These are phyloP conservation scores for Steatornis caripensis DNA, from an alignment of 2,113 vertebrate genomes.

Conservation along the genomic window DNA sequence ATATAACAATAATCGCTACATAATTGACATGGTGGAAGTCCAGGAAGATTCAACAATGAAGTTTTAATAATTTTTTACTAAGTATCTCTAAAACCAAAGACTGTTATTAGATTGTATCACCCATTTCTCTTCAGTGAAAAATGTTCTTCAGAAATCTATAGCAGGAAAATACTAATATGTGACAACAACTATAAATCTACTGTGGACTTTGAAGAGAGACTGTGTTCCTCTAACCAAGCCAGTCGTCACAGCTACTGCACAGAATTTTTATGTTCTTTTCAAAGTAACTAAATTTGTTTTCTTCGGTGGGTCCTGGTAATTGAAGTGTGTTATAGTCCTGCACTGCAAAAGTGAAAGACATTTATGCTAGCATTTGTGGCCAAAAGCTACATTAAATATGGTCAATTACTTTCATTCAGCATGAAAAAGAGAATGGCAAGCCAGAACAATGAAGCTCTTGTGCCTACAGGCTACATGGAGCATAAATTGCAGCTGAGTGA, in stretches of 20 bases:
- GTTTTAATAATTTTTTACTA: slow-evolving; percentile 28
- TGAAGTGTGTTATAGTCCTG: not conserved
- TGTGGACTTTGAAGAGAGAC: not conserved
- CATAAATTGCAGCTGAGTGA: not conserved
- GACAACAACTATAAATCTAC: not conserved
- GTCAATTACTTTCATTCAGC: not conserved
- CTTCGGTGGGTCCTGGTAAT: not conserved
- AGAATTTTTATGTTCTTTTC: not conserved
- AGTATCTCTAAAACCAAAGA: not conserved
- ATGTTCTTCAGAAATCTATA: not conserved
- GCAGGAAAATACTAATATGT: not conserved
- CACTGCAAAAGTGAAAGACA: not conserved
- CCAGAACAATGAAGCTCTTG: not conserved
- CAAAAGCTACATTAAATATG: not conserved
- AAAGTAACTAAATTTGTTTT: not conserved
- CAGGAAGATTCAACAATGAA: not conserved
- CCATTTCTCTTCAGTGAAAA: not conserved
- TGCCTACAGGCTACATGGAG: not conserved
- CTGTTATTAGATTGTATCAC: accelerated
- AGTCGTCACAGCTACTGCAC: not conserved
- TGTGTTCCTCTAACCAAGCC: not conserved
- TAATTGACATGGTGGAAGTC: not conserved
- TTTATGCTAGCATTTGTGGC: not conserved
- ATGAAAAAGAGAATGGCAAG: not conserved
- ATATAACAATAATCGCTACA: not conserved